Conservation (phyloP, 2,888 invertebrate species). For the Drosophila hamatofila region DNA sequence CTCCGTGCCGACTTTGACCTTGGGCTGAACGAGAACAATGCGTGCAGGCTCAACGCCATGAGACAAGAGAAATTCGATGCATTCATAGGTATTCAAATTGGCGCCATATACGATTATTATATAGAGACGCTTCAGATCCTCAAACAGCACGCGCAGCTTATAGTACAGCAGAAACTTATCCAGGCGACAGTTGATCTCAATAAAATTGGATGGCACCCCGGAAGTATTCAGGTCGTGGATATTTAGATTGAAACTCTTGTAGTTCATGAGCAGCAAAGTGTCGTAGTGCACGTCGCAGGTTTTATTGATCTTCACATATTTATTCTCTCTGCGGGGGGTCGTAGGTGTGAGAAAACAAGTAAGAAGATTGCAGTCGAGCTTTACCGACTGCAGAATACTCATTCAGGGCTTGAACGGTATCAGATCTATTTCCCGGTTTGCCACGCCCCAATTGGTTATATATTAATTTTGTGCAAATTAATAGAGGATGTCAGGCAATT, state of each 20-base stretch:
- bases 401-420: too few relatives aligned
- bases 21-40: constrained; percentile 62
- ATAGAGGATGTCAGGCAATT: too few relatives aligned
- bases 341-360: too few relatives aligned
- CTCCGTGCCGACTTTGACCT: constrained; percentile 1
- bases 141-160: constrained; percentile 61
- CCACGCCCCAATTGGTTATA: too few relatives aligned
- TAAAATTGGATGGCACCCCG: constrained; percentile 69
- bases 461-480: too few relatives aligned
- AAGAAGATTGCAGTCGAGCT: too few relatives aligned
- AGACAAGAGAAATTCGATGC: constrained; percentile 67
- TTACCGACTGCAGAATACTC: too few relatives aligned
- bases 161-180: constrained; percentile 77
- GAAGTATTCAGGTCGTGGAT: background rate
- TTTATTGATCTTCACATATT: constrained; percentile 59
- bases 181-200: constrained; percentile 75
- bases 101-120: constrained; percentile 75
- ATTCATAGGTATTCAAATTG: constrained; percentile 72
- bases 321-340: constrained; percentile 53
- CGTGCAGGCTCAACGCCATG: constrained; percentile 55
- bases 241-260: constrained; percentile 45
- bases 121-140: constrained; percentile 12
- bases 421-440: too few relatives aligned
- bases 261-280: constrained; percentile 66
- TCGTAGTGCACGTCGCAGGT: constrained; percentile 76